Conservation (phyloP, 1,140 invertebrate genomes). For the Potamilus streckersoni region DNA sequence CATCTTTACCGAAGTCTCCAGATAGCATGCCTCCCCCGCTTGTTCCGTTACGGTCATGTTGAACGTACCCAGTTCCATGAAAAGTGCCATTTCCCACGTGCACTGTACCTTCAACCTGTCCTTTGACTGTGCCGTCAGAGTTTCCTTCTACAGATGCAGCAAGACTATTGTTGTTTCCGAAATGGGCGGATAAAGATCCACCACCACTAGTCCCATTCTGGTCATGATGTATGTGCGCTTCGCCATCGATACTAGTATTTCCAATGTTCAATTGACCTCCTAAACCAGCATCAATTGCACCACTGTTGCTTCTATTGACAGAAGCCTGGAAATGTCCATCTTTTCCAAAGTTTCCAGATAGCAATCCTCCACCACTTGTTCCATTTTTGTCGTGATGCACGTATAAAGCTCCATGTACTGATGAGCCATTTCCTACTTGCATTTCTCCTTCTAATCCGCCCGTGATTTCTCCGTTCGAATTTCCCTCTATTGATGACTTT, state of each 20-base stretch:
- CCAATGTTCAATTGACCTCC: not conserved
- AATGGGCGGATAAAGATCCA: not conserved
- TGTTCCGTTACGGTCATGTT: too few relatives aligned
- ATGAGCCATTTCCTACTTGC: not conserved
- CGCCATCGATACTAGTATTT: not conserved
- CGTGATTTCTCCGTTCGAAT: not conserved
- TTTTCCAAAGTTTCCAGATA: not conserved
- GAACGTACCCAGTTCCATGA: too few relatives aligned
- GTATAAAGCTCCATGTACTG: slow-evolving; percentile 1
- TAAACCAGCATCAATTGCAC: not conserved
- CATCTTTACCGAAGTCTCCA: not conserved
- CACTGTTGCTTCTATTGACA: not conserved
- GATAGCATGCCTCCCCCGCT: not conserved
- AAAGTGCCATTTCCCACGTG: too few relatives aligned
- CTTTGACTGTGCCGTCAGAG: not conserved
- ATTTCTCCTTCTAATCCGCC: not conserved
- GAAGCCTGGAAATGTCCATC: not conserved
- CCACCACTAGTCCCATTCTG: not conserved
- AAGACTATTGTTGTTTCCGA: not conserved
- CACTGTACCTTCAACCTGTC: too few relatives aligned
- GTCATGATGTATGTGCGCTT: slow-evolving; percentile 4
- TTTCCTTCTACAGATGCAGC: not conserved
- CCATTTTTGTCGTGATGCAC: slow-evolving; percentile 4
- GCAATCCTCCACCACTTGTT: slow-evolving; percentile 4
- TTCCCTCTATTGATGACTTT: not conserved